Conservation (phyloP, 2,113 vertebrate species). For the Oophaga pumilio region DNA sequence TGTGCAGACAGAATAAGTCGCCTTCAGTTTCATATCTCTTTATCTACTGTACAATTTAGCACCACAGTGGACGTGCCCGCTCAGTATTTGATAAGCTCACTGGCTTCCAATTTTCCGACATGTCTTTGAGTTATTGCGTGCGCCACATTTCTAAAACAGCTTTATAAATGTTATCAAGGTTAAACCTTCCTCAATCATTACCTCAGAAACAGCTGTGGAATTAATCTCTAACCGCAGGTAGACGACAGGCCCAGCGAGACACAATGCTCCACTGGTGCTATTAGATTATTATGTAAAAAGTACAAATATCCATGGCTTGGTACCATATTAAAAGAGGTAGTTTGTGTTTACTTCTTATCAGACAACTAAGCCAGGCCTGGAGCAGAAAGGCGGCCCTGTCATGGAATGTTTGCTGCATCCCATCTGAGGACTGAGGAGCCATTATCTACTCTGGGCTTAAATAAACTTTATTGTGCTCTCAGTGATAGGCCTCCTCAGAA, state of each 20-base stretch:
- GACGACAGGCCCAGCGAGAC: not conserved
- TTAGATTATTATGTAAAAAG: slow-evolving; percentile 39
- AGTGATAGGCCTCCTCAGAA: slow-evolving; percentile 72
- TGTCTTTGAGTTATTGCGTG: not conserved
- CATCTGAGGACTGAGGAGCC: slow-evolving; percentile 70
- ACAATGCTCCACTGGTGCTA: slow-evolving; percentile 6
- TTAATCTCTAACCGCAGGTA: slow-evolving; percentile 26
- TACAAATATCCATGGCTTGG: slow-evolving; percentile 35
- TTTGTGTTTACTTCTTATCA: slow-evolving; percentile 28
- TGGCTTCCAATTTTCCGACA: not conserved
- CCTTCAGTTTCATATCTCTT: not conserved
- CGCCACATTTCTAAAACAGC: not conserved
- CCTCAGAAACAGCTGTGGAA: not conserved
- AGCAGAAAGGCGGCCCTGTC: slow-evolving; percentile 35
- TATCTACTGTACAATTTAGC: not conserved
- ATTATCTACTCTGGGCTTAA: slow-evolving; percentile 79
- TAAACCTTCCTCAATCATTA: not conserved
- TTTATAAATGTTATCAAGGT: not conserved
- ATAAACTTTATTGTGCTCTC: slow-evolving; percentile 80
- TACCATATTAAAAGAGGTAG: slow-evolving; percentile 36
- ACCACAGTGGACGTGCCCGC: not conserved
- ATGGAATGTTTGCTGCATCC: slow-evolving; percentile 66
- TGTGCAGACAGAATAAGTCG: not conserved
- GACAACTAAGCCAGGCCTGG: slow-evolving; percentile 30
- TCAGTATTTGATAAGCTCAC: not conserved